Conservation (phyloP, 2,797 vertebrate genomes). For the Enteromius paludinosus region DNA sequence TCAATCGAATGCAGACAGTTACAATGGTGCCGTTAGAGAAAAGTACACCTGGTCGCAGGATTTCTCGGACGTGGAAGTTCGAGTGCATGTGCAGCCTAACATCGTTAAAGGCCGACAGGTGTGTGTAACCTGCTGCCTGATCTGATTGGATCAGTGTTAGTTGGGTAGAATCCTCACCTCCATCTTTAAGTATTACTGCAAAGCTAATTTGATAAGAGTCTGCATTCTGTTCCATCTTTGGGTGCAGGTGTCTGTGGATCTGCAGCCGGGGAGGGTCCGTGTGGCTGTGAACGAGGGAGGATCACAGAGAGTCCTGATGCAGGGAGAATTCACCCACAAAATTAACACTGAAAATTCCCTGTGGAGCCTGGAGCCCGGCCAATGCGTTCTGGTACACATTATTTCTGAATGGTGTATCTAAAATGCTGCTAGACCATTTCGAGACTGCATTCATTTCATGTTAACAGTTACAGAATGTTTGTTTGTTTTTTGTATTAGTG, state of each 20-base stretch:
- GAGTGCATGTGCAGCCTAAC: conserved; percentile 86
- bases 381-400: conserved; percentile 86
- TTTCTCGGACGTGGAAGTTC: conserved; percentile 92
- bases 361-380: conserved; percentile 94
- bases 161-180: background rate
- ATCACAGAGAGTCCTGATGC: conserved; percentile 82
- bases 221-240: background rate
- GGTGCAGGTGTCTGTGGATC: conserved; percentile 86
- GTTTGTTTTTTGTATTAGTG: no score
- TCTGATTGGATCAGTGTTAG: background rate
- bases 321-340: conserved; percentile 91
- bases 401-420: background rate
- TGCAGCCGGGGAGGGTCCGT: conserved; percentile 79
- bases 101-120: conserved; percentile 94
- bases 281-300: conserved; percentile 82
- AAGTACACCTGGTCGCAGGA: conserved; percentile 97
- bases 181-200: background rate
- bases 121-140: conserved; percentile 36
- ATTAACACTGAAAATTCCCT: conserved; percentile 93
- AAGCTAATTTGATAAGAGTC: background rate
- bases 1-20: conserved; percentile 90
- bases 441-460: background rate
- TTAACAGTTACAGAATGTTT: no score
- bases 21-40: conserved; percentile 92
- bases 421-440: background rate